phyloP scores from a whole-genome alignment of 2,797 vertebrate genomes.

The Yasuhikotakia modesta region DNA sequence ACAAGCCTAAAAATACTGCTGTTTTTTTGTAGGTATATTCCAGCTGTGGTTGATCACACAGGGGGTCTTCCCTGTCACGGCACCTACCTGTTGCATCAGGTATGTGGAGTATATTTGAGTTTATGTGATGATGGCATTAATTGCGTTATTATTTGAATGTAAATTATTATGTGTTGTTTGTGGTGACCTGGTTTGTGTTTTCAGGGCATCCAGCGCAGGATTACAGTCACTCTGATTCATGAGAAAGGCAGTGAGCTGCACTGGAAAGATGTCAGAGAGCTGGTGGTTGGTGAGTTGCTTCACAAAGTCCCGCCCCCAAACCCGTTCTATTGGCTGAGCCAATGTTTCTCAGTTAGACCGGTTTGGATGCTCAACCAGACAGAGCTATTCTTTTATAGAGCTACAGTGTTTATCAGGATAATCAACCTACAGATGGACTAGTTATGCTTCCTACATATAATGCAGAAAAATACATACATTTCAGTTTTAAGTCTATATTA shows the following conservation, averaged over 20 bases:
- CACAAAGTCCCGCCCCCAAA: not conserved
- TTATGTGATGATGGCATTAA: not conserved
- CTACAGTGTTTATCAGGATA: no score
- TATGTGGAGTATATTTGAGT: conserved; percentile 58
- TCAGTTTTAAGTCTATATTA: no score
- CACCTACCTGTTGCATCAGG: conserved; percentile 97
- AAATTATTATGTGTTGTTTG: conserved; percentile 9
- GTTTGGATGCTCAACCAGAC: no score
- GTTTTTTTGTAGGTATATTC: conserved; percentile 87
- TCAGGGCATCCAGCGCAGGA: conserved; percentile 95
- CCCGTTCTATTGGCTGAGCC: no score
- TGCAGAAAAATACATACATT: no score
- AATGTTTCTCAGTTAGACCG: no score
- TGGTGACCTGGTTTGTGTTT: conserved; percentile 11
- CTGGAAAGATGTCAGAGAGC: conserved; percentile 96
- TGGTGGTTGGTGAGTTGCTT: conserved; percentile 91
- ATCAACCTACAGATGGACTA: no score
- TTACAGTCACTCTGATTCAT: conserved; percentile 95
- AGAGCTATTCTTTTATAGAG: no score
- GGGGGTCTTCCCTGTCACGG: conserved; percentile 92
- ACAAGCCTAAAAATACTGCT: not conserved
- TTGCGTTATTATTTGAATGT: not conserved
- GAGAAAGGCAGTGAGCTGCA: conserved; percentile 96
- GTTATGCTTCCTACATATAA: no score
- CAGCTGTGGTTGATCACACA: conserved; percentile 96